These are phyloP conservation scores for Phaonia tiefii DNA, from an alignment of 2,888 invertebrate genomes.

Conservation along the genomic window DNA sequence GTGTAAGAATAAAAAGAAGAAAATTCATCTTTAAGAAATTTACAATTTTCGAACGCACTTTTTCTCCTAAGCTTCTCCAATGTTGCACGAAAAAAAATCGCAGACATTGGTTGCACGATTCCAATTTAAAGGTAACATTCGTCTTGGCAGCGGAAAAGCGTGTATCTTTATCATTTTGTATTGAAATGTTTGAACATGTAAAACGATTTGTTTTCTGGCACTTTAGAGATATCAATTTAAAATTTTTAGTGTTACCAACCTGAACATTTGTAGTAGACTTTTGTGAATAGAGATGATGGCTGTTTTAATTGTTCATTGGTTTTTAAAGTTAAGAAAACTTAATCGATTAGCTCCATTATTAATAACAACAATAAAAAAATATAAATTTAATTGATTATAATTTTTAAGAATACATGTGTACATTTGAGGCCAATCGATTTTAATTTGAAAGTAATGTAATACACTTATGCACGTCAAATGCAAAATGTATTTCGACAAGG, in stretches of 20 bases:
- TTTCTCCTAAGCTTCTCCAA: not conserved
- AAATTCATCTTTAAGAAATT: slow-evolving; percentile 38
- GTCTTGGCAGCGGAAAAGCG: slow-evolving; percentile 11
- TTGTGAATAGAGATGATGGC: too few species aligned
- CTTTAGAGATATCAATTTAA: slow-evolving; percentile 47
- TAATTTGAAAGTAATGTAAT: too few species aligned
- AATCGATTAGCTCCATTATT: slow-evolving; percentile 55
- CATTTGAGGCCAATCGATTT: too few species aligned
- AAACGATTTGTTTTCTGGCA: slow-evolving; percentile 66
- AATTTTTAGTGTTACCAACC: too few species aligned
- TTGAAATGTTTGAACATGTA: slow-evolving; percentile 64
- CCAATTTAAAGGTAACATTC: not conserved
- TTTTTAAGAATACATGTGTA: too few species aligned
- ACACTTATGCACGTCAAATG: too few species aligned
- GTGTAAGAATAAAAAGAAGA: slow-evolving; percentile 41
- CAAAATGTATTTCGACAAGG: too few species aligned
- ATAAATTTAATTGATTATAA: too few species aligned
- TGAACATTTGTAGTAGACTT: too few species aligned
- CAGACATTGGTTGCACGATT: not conserved
- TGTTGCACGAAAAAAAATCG: not conserved
- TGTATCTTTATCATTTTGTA: slow-evolving; percentile 59
- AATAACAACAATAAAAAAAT: too few species aligned
- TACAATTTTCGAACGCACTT: slow-evolving; percentile 52
- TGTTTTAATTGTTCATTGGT: too few species aligned
- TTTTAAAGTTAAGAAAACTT: too few species aligned